These are phyloP conservation scores for Tupiocoris notatus DNA, from an alignment of 2,888 invertebrate species.

Conservation along the genomic window DNA sequence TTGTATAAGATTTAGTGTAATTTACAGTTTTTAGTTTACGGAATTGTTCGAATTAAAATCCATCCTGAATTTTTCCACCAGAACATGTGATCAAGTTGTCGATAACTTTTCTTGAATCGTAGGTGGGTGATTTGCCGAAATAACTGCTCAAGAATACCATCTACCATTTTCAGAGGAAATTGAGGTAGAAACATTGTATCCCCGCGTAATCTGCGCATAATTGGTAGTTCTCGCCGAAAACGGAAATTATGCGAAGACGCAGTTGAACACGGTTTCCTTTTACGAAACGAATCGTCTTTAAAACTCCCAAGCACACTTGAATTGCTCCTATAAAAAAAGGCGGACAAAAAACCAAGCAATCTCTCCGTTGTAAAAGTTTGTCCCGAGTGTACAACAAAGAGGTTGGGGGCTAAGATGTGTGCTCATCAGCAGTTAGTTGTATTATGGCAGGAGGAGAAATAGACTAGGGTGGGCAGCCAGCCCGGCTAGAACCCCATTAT, in stretches of 20 bases:
- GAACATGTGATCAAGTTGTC: too few relatives aligned
- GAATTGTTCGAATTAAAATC: too few relatives aligned
- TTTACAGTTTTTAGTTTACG: too few relatives aligned
- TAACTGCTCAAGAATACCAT: too few relatives aligned
- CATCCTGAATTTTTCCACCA: too few relatives aligned
- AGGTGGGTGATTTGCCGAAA: too few relatives aligned
- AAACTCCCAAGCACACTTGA: constrained; percentile 38
- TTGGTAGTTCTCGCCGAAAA: constrained; percentile 25
- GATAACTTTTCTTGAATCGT: too few relatives aligned
- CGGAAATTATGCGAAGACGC: constrained; percentile 31
- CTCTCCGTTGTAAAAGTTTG: constrained; percentile 33
- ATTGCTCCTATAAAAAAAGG: constrained; percentile 27
- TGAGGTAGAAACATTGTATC: too few relatives aligned
- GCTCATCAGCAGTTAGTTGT: constrained; percentile 45
- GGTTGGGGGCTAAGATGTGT: constrained; percentile 23
- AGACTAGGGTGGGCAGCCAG: neutral
- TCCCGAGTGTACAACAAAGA: constrained; percentile 17
- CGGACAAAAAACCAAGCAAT: constrained; percentile 21
- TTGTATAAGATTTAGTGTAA: too few relatives aligned
- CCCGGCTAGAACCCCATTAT: constrained; percentile 24
- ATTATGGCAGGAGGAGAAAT: constrained; percentile 7
- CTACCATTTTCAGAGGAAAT: too few relatives aligned
- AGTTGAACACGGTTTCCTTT: constrained; percentile 33
- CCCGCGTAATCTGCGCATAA: constrained; percentile 30
- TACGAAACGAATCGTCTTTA: constrained; percentile 23